Conservation (phyloP, 2,797 vertebrate genomes). For the Spinibarbus caldwelli region DNA sequence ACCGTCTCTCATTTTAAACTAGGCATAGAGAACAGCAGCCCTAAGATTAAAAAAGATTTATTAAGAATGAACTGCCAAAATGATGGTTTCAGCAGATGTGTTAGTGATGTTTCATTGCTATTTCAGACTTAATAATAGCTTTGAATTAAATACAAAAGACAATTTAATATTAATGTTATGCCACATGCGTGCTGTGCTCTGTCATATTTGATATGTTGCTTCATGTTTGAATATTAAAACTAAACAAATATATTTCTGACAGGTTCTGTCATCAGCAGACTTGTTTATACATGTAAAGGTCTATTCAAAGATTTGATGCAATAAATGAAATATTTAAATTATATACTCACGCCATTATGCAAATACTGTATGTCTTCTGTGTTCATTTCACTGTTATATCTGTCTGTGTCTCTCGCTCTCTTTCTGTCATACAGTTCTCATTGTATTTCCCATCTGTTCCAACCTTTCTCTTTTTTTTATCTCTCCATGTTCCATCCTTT, state of each 20-base stretch:
- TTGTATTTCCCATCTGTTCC: constrained; percentile 29
- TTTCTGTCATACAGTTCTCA: constrained; percentile 41
- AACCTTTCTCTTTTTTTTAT: constrained; percentile 60
- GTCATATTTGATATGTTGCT: constrained; percentile 1
- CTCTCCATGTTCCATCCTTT: constrained; percentile 60
- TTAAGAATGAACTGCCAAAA: constrained; percentile 8
- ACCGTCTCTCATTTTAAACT: constrained; percentile 14
- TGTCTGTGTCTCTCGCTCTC: constrained; percentile 27
- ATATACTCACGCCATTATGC: not conserved
- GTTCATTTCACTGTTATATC: constrained; percentile 37
- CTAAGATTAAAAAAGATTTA: constrained; percentile 6
- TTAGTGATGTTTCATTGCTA: constrained; percentile 1
- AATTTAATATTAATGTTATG: not conserved
- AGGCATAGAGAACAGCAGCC: not conserved
- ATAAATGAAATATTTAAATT: not conserved
- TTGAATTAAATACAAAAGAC: not conserved
- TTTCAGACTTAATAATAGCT: constrained; percentile 7
- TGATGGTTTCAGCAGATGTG: constrained; percentile 5
- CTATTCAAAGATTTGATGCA: not conserved
- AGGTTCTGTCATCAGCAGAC: not conserved
- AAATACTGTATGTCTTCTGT: constrained; percentile 3
- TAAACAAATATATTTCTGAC: not conserved
- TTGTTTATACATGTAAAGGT: not conserved
- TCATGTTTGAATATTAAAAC: not conserved
- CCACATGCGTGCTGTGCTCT: not conserved